phyloP scores from a whole-genome alignment of 2,888 invertebrate species.

The Drosophila mimica region DNA sequence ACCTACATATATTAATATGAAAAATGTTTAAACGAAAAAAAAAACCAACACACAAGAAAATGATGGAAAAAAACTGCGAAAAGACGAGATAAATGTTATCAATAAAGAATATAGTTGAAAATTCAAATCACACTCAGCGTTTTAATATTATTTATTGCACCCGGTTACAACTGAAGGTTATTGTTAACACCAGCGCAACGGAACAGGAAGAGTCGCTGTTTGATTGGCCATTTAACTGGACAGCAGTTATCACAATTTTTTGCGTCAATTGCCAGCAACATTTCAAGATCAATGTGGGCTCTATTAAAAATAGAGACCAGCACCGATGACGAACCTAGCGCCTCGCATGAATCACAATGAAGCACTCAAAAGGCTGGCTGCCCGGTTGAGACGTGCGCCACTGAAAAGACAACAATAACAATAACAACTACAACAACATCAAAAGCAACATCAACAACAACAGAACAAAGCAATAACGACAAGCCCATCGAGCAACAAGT shows the following conservation, averaged over 20 bases:
- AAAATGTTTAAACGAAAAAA: conserved; percentile 61
- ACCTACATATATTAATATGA: conserved; percentile 52
- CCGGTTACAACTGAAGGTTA: conserved; percentile 50
- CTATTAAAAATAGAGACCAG: conserved; percentile 50
- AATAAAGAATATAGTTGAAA: conserved; percentile 82
- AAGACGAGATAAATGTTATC: conserved; percentile 76
- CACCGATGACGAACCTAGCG: conserved; percentile 28
- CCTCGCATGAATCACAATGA: conserved; percentile 73
- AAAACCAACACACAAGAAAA: conserved; percentile 24
- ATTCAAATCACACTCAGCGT: conserved; percentile 51
- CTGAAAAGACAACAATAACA: conserved; percentile 13
- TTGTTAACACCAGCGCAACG: conserved; percentile 30
- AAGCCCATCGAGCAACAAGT: conserved; percentile 37
- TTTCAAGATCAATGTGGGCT: conserved; percentile 76
- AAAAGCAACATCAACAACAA: not conserved
- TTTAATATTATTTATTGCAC: conserved; percentile 17
- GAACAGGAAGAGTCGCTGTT: conserved; percentile 62
- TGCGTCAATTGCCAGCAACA: conserved; percentile 59
- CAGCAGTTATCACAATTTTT: conserved; percentile 29
- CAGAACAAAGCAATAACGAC: conserved; percentile 23
- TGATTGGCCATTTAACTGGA: conserved; percentile 27
- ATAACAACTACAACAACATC: not conserved
- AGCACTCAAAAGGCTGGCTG: conserved; percentile 23
- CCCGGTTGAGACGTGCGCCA: conserved; percentile 33
- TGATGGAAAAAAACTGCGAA: conserved; percentile 60